Percentiles rank a stretch among this genome's conserved stretches.
Evolutionary conservation across 2,888 invertebrate species (phyloP).

Genomic region (Scaptomyza polygonia): DNA sequence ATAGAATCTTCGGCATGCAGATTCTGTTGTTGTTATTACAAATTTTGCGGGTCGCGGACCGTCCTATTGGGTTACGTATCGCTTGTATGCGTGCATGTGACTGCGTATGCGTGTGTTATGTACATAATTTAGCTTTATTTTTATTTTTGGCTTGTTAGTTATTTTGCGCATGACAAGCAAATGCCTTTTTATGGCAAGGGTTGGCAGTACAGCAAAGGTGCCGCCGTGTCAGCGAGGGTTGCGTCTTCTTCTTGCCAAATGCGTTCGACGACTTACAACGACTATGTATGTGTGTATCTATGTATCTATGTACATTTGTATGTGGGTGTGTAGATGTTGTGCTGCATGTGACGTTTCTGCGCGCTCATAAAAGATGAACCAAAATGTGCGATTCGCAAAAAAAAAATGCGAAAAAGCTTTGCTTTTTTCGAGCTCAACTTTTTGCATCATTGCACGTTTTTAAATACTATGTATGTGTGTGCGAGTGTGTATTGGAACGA

Average conservation of each 20-base stretch:
- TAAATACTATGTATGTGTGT: not conserved
- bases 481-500: constrained; percentile 14
- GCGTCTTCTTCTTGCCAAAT: constrained; percentile 33
- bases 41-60: constrained; percentile 54
- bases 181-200: constrained; percentile 72
- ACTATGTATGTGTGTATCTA: not conserved
- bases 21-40: constrained; percentile 45
- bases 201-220: constrained; percentile 61
- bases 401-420: constrained; percentile 4
- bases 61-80: constrained; percentile 65
- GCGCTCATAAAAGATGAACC: not conserved
- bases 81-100: constrained; percentile 9
- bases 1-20: not conserved
- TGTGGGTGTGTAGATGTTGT: constrained; percentile 1
- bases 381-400: not conserved
- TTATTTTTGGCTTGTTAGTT: constrained; percentile 12
- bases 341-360: not conserved
- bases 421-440: not conserved
- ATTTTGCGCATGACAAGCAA: constrained; percentile 62
- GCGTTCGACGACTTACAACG: constrained; percentile 32
- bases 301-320: too few species aligned
- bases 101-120: constrained; percentile 31
- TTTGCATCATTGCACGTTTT: constrained; percentile 8
- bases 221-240: constrained; percentile 51
- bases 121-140: constrained; percentile 42